Conservation (phyloP, 2,797 vertebrate genomes). For the Pantherophis vulpinus region DNA sequence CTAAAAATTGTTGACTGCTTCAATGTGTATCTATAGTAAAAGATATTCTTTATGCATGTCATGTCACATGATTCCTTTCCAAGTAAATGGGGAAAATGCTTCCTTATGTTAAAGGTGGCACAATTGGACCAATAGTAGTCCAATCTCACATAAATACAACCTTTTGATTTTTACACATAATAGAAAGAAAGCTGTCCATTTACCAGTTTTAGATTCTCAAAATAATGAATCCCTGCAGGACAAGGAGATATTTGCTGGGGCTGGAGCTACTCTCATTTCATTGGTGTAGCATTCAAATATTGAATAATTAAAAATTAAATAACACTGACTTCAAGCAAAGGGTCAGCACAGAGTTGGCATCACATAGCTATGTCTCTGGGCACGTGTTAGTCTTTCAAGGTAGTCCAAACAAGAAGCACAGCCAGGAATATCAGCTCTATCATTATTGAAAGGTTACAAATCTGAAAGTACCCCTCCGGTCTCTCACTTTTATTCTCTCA, state of each 20-base stretch:
- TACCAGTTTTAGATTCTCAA: neutral
- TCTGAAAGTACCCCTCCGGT: neutral
- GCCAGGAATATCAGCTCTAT: neutral
- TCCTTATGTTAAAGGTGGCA: conserved; percentile 17
- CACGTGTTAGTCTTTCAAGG: neutral
- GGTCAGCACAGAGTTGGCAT: neutral
- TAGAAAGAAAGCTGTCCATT: conserved; percentile 22
- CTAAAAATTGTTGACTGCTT: neutral
- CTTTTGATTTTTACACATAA: conserved; percentile 25
- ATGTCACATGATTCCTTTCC: conserved; percentile 28
- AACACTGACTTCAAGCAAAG: neutral
- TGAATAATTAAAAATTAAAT: no score
- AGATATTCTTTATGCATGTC: neutral
- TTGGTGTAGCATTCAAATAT: neutral
- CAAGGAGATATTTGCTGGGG: neutral
- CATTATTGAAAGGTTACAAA: neutral
- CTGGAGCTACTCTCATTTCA: neutral
- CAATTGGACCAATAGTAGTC: neutral
- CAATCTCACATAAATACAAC: neutral
- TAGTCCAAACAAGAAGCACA: neutral
- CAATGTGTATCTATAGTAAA: neutral
- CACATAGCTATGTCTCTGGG: neutral
- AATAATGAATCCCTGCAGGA: neutral
- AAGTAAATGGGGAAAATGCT: conserved; percentile 27
- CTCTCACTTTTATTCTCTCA: neutral